Conservation (phyloP, 2,113 vertebrate genomes). For the Cephalophus harveyi region DNA sequence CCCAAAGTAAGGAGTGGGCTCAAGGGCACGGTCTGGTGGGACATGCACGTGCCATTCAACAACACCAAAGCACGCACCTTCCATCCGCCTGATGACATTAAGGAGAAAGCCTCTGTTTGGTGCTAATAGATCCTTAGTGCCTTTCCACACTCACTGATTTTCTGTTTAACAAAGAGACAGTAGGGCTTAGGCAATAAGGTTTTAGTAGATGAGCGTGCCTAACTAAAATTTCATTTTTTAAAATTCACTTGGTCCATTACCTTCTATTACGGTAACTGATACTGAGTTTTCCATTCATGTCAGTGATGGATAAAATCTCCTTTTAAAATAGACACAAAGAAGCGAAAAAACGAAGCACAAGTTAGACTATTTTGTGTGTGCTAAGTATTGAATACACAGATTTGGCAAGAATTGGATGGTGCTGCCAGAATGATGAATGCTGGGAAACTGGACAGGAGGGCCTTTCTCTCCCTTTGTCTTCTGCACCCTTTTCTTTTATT, state of each 20-base stretch:
- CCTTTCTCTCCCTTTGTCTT: background rate
- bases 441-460: background rate
- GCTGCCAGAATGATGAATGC: background rate
- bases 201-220: background rate
- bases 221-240: background rate
- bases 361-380: background rate
- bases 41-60: rapidly evolving
- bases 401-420: background rate
- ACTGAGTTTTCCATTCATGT: background rate
- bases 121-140: background rate
- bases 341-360: background rate
- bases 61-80: rapidly evolving
- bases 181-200: background rate
- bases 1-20: background rate
- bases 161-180: background rate
- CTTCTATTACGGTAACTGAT: background rate
- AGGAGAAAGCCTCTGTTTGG: background rate
- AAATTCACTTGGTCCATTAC: background rate
- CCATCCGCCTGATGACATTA: background rate
- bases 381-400: background rate
- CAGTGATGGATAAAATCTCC: background rate
- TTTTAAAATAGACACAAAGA: background rate
- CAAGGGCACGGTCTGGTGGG: too few species aligned
- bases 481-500: background rate
- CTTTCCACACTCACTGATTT: background rate